Percentiles rank a stretch among this genome's conserved stretches.
Conservation (phyloP, 2,888 invertebrate genomes). For the Pyralis farinalis region DNA sequence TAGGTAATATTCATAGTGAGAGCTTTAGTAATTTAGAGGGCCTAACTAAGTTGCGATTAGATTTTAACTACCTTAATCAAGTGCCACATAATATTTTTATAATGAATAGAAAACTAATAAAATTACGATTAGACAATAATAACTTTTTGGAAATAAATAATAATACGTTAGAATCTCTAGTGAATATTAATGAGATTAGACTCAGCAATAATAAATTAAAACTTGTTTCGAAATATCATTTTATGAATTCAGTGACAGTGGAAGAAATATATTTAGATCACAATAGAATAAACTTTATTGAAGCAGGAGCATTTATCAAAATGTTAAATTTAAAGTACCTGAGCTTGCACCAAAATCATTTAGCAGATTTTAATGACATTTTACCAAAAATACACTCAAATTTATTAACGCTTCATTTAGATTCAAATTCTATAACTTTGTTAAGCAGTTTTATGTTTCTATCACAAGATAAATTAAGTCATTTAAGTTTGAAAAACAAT, state of each 20-base stretch:
- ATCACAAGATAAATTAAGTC: conserved; percentile 89
- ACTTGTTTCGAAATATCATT: conserved; percentile 87
- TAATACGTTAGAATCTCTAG: conserved; percentile 88
- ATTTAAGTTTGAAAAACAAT: conserved; percentile 91
- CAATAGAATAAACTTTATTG: conserved; percentile 90
- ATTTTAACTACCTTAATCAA: conserved; percentile 91
- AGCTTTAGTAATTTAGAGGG: conserved; percentile 88
- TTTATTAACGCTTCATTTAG: conserved; percentile 88
- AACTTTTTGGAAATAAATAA: conserved; percentile 89
- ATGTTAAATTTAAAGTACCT: conserved; percentile 90
- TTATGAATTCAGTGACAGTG: conserved; percentile 87
- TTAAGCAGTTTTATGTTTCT: conserved; percentile 88
- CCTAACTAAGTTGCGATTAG: conserved; percentile 90
- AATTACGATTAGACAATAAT: conserved; percentile 92
- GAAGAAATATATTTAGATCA: conserved; percentile 93
- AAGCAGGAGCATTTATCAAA: conserved; percentile 88
- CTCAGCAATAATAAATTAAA: conserved; percentile 91
- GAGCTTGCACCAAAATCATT: conserved; percentile 89
- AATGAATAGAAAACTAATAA: conserved; percentile 87
- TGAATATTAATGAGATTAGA: conserved; percentile 87
- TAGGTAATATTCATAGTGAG: conserved; percentile 89
- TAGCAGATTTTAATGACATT: conserved; percentile 88
- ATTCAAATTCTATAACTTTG: conserved; percentile 87
- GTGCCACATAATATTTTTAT: conserved; percentile 90
- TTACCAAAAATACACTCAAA: conserved; percentile 86